Percentiles rank a stretch among this genome's conserved stretches.
Conservation (phyloP, 2,888 invertebrate species). For the Herminia tarsipennalis region DNA sequence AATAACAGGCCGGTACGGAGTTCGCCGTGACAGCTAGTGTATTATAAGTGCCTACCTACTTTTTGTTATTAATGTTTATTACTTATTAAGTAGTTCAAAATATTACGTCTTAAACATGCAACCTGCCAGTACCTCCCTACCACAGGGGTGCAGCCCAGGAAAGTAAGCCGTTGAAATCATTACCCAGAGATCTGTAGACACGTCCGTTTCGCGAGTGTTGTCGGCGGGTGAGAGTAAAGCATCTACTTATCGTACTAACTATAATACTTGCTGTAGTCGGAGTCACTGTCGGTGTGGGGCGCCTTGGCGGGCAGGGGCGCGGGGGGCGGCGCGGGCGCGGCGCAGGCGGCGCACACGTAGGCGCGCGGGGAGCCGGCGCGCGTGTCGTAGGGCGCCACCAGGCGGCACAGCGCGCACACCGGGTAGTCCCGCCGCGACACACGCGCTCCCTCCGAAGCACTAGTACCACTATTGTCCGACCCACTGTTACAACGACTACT, state of each 20-base stretch:
- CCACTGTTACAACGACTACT: slow-evolving; percentile 57
- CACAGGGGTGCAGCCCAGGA: slow-evolving; percentile 40
- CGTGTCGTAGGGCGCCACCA: slow-evolving; percentile 53
- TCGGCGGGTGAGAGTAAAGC: slow-evolving; percentile 64
- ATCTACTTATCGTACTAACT: slow-evolving; percentile 80
- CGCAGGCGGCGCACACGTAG: slow-evolving; percentile 57
- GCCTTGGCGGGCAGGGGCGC: slow-evolving; percentile 40
- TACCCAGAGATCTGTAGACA: slow-evolving; percentile 32
- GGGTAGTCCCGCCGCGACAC: slow-evolving; percentile 54
- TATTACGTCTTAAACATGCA: not conserved
- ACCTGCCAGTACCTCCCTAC: not conserved
- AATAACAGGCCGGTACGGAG: too few relatives aligned
- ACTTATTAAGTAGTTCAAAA: not conserved
- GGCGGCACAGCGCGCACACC: slow-evolving; percentile 59
- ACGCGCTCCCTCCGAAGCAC: slow-evolving; percentile 54
- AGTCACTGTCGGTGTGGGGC: slow-evolving; percentile 67
- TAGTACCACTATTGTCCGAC: slow-evolving; percentile 57
- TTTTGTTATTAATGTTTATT: too few relatives aligned
- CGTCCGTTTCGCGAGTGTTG: slow-evolving; percentile 25
- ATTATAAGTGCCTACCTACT: too few relatives aligned
- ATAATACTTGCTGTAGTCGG: slow-evolving; percentile 86
- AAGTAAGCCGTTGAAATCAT: slow-evolving; percentile 34
- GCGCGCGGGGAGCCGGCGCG: slow-evolving; percentile 44
- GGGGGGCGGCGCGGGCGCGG: slow-evolving; percentile 34
- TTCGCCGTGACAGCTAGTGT: too few relatives aligned